Percentiles rank a stretch among this genome's conserved stretches.
phyloP scores from a whole-genome alignment of 2,113 vertebrate species.

The Chunga burmeisteri region DNA sequence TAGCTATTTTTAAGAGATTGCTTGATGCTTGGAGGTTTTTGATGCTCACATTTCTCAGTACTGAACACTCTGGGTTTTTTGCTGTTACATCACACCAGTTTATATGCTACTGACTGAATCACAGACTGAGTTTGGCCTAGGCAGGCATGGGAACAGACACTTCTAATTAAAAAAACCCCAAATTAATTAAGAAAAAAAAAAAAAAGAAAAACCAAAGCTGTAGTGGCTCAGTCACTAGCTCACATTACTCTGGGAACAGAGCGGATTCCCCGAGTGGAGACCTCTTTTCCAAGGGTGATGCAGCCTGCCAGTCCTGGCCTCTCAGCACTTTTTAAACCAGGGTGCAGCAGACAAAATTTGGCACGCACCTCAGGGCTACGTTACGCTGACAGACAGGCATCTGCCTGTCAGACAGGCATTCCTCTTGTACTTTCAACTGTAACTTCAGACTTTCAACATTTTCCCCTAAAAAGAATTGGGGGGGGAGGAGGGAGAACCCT shows the following conservation, averaged over 20 bases:
- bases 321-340: not conserved
- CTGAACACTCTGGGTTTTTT: not conserved
- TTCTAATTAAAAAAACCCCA: not conserved
- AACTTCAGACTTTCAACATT: not conserved
- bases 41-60: not conserved
- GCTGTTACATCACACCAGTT: not conserved
- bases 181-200: not conserved
- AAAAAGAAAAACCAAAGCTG: not conserved
- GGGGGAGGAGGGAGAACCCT: not conserved
- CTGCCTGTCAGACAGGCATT: too few species aligned
- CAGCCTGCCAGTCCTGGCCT: not conserved
- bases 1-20: constrained; percentile 34
- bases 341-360: not conserved
- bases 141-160: not conserved
- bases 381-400: fast-evolving
- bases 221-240: not conserved
- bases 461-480: not conserved
- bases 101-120: not conserved
- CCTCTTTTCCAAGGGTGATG: not conserved
- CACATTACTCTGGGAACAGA: not conserved
- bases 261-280: not conserved
- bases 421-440: not conserved
- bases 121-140: not conserved
- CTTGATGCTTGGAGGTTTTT: not conserved
- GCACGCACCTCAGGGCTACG: not conserved